Base-by-base conservation (phyloP, 1,140 invertebrate genomes). In the Carcinoscorpius rotundicauda region DNA sequence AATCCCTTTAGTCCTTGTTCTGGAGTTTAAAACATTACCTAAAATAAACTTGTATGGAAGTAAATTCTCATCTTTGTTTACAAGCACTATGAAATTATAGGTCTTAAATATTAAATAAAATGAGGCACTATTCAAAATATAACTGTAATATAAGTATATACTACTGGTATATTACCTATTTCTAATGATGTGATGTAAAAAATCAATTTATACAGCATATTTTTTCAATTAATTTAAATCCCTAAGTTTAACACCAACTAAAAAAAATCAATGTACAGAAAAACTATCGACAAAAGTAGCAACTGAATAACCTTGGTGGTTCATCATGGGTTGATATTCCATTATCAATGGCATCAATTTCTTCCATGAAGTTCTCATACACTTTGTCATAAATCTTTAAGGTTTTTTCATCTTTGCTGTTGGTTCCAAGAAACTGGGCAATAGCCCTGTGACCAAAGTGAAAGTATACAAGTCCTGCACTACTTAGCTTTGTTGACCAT, bases 321-420 rank as follows among this genome's bases (percentile, higher is more conserved):
- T 83, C 87, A 66, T 88, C 84, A 76, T 78, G 84, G 79, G 89
- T 88, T 0, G 83, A 81, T 29, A 97, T 81, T 29, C 96, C 96
- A 82, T 99, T 99, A 76, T 99, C 97, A 65, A 97, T 89, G 4
- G 86, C 95, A 81, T 99, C 97, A 65, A 99, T 82, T 82, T 97
- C 95, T 80, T 91, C 84, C 29, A 99, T 85, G 66, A 99, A 90
- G 61, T 83, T 82, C 66, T 92, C 85, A 78, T 99, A 99, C 0
- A 98, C 80, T 75, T 87, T 86, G 64, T 85, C 81, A 74, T 84
- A 97, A n/a, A 96, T 77, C 6, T 77, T 71, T 63, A 83, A 83
- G 73, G 67, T 77, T 50, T 79, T 73, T 68, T 78, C 68, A 49
- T 66, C 51, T 52, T 66, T 61, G 50, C 10, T 52, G 3, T 62